A percentile compares a stretch with the other conserved stretches of the same genome.
Evolutionary conservation across 2,797 vertebrate species (phyloP).

Genomic region (Morus bassanus): DNA sequence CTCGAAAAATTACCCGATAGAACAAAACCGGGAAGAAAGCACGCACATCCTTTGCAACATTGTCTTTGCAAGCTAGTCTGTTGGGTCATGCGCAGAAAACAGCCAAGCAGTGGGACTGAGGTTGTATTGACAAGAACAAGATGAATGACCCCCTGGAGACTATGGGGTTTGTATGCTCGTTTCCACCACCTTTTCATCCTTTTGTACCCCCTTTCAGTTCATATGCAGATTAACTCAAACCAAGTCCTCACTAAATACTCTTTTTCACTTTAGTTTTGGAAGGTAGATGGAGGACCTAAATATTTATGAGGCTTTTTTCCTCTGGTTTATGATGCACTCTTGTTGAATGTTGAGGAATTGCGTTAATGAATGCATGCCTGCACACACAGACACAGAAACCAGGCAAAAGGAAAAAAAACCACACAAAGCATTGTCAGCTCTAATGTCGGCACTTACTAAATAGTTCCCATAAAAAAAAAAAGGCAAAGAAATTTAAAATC

Average conservation of each 20-base stretch:
- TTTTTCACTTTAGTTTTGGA: slow-evolving; percentile 63
- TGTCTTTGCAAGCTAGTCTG: slow-evolving; percentile 33
- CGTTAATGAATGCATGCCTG: slow-evolving; percentile 87
- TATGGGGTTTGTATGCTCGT: slow-evolving; percentile 78
- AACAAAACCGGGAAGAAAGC: slow-evolving; percentile 21
- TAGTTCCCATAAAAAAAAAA: slow-evolving; percentile 75
- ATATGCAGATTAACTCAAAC: slow-evolving; percentile 84
- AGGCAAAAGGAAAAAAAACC: slow-evolving; percentile 66
- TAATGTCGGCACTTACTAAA: slow-evolving; percentile 66
- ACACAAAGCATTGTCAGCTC: slow-evolving; percentile 70
- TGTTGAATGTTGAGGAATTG: slow-evolving; percentile 81
- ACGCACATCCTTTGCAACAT: neutral
- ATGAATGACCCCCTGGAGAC: slow-evolving; percentile 82
- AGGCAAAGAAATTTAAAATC: slow-evolving; percentile 62
- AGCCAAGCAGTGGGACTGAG: slow-evolving; percentile 53
- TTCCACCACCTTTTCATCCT: slow-evolving; percentile 83
- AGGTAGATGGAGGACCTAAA: slow-evolving; percentile 74
- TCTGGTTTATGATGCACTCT: slow-evolving; percentile 76
- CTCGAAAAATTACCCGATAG: neutral
- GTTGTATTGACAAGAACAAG: slow-evolving; percentile 75
- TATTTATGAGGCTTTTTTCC: slow-evolving; percentile 79
- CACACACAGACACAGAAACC: slow-evolving; percentile 82
- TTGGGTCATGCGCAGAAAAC: slow-evolving; percentile 72
- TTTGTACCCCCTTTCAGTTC: slow-evolving; percentile 79
- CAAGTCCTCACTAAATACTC: slow-evolving; percentile 71